Evolutionary conservation across 2,113 vertebrate genomes (phyloP).

Genomic region (Hippocampus comes): DNA sequence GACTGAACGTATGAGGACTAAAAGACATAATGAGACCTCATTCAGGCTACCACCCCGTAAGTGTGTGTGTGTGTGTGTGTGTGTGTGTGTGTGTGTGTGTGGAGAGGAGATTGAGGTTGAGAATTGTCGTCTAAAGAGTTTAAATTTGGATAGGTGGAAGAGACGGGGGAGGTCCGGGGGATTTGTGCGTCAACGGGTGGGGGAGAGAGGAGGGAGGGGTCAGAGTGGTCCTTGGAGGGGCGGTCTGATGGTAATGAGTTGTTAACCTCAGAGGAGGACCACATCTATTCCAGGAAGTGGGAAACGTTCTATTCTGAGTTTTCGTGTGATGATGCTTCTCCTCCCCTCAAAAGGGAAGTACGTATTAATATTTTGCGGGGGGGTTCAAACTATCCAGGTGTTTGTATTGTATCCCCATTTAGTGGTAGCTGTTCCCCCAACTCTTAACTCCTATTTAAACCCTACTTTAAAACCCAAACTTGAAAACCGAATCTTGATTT

Average conservation of each 20-base stretch:
- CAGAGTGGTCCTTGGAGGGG: constrained; percentile 39
- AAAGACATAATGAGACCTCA: constrained; percentile 59
- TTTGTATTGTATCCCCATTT: not conserved
- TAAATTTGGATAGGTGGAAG: constrained; percentile 71
- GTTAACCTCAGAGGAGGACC: constrained; percentile 59
- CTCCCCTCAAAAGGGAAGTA: constrained; percentile 25
- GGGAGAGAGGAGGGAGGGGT: not conserved
- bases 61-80: constrained; percentile 11
- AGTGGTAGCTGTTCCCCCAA: not conserved
- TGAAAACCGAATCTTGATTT: no score
- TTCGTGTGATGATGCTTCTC: constrained; percentile 58
- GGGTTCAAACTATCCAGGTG: not conserved
- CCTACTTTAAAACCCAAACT: no score
- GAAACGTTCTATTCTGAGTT: constrained; percentile 62
- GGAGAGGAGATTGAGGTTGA: constrained; percentile 72
- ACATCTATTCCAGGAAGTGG: constrained; percentile 55
- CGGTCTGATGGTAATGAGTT: constrained; percentile 67
- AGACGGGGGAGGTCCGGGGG: not conserved
- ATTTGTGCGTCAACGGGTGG: constrained; percentile 9
- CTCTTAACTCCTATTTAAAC: no score
- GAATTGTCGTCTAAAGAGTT: constrained; percentile 69
- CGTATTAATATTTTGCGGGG: not conserved
- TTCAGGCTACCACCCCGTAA: constrained; percentile 42
- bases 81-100: constrained; percentile 7
- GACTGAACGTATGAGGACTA: constrained; percentile 21